A percentile compares a stretch with the other conserved stretches of the same genome.
Conservation (phyloP, 2,113 vertebrate genomes). For the Hypocryptadius cinnamomeus region DNA sequence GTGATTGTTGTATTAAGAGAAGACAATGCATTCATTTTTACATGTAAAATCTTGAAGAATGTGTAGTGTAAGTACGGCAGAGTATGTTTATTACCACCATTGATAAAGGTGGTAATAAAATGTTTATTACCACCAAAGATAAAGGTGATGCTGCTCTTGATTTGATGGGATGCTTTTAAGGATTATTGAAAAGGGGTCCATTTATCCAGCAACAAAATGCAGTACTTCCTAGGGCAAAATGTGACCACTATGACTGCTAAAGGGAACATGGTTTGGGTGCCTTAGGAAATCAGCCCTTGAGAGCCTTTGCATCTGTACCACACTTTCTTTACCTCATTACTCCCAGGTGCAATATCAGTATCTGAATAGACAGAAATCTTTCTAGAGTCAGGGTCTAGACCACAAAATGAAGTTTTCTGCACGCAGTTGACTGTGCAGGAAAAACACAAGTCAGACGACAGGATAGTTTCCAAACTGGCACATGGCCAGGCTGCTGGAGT, state of each 20-base stretch:
- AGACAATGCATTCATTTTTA: neutral
- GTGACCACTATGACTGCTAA: neutral
- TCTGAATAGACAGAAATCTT: neutral
- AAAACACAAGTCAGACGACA: neutral
- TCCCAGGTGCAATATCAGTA: neutral
- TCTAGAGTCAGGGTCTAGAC: neutral
- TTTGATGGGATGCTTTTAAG: neutral
- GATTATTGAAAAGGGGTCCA: neutral
- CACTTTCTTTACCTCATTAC: neutral
- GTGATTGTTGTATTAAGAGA: neutral
- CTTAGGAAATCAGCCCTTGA: neutral
- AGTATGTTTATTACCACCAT: neutral
- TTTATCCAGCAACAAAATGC: neutral
- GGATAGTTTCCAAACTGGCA: neutral
- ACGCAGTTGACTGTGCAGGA: fast-evolving
- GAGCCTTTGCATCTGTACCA: neutral
- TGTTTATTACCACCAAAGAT: neutral
- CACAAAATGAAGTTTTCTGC: neutral
- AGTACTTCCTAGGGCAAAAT: neutral
- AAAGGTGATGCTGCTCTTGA: neutral
- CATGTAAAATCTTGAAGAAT: neutral
- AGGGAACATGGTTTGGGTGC: neutral
- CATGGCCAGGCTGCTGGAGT: neutral
- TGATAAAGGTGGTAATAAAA: too few relatives aligned
- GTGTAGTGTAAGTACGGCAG: neutral